Conservation (phyloP, 2,113 vertebrate species). For the Galeopterus variegatus region DNA sequence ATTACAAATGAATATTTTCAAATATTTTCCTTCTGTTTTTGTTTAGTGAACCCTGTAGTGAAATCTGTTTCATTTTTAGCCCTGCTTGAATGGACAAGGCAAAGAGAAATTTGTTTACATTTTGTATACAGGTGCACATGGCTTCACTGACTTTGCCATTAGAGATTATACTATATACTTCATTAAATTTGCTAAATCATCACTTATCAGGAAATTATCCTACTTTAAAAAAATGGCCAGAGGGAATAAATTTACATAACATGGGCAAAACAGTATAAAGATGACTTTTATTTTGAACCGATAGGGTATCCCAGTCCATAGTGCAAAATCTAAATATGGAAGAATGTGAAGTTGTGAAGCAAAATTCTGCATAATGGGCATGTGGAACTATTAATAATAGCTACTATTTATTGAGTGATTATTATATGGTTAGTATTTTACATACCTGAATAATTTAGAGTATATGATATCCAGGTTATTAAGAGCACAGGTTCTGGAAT, state of each 20-base stretch:
- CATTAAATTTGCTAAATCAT: conserved; percentile 68
- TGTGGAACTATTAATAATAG: not conserved
- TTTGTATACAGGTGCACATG: conserved; percentile 48
- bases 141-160: conserved; percentile 61
- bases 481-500: not conserved
- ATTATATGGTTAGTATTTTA: not conserved
- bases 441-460: not conserved
- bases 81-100: conserved; percentile 24
- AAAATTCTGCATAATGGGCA: not conserved
- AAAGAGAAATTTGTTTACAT: conserved; percentile 63
- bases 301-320: not conserved
- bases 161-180: conserved; percentile 52
- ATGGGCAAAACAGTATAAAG: not conserved
- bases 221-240: not conserved
- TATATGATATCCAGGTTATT: not conserved
- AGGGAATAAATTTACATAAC: conserved; percentile 13
- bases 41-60: conserved; percentile 7
- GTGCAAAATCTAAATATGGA: not conserved
- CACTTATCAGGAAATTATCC: conserved; percentile 53
- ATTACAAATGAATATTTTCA: conserved; percentile 30
- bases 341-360: not conserved
- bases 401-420: not conserved
- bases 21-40: conserved; percentile 50
- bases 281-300: conserved; percentile 17
- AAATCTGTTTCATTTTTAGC: conserved; percentile 47